Percentiles rank a stretch among this genome's conserved stretches.
phyloP scores from a whole-genome alignment of 2,113 vertebrate genomes.

The Regulus satrapa region DNA sequence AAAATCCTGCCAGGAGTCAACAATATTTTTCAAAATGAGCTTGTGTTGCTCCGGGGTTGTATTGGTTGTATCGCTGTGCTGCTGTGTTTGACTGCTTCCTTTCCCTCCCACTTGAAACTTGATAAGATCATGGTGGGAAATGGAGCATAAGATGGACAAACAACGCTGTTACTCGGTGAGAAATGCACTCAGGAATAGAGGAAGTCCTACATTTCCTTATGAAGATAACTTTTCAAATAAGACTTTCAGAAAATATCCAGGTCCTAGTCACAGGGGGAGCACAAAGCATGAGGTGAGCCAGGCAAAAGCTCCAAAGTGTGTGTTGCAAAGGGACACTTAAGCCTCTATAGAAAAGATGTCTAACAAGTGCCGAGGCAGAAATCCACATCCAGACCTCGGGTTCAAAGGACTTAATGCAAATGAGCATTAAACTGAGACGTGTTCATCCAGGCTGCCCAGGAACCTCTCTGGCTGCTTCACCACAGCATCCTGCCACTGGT shows the following conservation, averaged over 20 bases:
- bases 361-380: background rate
- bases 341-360: background rate
- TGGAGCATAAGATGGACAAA: background rate
- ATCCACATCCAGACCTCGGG: background rate
- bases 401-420: background rate
- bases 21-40: background rate
- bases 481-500: accelerated
- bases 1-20: background rate
- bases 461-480: background rate
- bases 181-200: slow-evolving; percentile 15
- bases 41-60: background rate
- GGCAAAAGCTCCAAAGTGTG: background rate
- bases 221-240: slow-evolving; percentile 23
- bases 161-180: background rate
- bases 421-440: accelerated
- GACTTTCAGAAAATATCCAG: background rate
- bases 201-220: slow-evolving; percentile 37
- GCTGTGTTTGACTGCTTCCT: background rate
- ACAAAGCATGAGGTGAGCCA: background rate
- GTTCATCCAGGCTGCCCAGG: background rate
- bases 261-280: background rate
- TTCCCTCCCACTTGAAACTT: slow-evolving; percentile 1
- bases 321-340: background rate
- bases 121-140: slow-evolving; percentile 42
- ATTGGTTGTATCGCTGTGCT: background rate